Evolutionary conservation across 2,113 vertebrate genomes (phyloP).

Genomic region (Verasper variegatus): DNA sequence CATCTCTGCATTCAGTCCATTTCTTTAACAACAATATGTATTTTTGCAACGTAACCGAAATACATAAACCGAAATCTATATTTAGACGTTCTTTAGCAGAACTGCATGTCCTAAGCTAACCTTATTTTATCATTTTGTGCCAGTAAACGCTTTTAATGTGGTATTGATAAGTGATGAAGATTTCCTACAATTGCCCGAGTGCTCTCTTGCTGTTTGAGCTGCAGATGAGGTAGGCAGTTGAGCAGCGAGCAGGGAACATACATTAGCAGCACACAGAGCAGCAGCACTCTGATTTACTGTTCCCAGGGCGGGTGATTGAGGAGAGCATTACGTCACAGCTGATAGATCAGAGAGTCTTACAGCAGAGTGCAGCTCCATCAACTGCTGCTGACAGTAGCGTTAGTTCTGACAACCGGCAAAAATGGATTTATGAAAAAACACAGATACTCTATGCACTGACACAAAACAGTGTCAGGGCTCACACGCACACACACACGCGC

Average conservation of each 20-base stretch:
- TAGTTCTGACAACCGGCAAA: conserved; percentile 70
- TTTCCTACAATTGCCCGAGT: conserved; percentile 50
- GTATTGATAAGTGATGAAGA: conserved; percentile 69
- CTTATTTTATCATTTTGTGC: neutral
- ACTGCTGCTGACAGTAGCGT: conserved; percentile 67
- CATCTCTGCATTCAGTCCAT: neutral
- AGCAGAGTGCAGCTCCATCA: conserved; percentile 75
- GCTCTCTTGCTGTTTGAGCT: conserved; percentile 62
- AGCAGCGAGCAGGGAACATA: conserved; percentile 36
- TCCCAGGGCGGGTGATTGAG: conserved; percentile 72
- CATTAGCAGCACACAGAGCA: conserved; percentile 73
- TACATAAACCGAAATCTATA: neutral
- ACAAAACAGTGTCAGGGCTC: conserved; percentile 48
- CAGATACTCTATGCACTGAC: conserved; percentile 52
- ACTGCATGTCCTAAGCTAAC: neutral
- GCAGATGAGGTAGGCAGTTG: conserved; percentile 58
- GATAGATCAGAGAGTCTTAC: conserved; percentile 73
- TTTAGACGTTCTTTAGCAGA: neutral
- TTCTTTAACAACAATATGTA: neutral
- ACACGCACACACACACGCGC: conserved; percentile 28
- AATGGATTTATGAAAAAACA: conserved; percentile 62
- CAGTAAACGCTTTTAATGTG: neutral
- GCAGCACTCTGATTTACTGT: conserved; percentile 72
- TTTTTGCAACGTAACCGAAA: neutral
- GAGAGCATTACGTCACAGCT: conserved; percentile 76